Conservation (phyloP, 2,888 invertebrate species). For the Acanthosepion pharaonis region DNA sequence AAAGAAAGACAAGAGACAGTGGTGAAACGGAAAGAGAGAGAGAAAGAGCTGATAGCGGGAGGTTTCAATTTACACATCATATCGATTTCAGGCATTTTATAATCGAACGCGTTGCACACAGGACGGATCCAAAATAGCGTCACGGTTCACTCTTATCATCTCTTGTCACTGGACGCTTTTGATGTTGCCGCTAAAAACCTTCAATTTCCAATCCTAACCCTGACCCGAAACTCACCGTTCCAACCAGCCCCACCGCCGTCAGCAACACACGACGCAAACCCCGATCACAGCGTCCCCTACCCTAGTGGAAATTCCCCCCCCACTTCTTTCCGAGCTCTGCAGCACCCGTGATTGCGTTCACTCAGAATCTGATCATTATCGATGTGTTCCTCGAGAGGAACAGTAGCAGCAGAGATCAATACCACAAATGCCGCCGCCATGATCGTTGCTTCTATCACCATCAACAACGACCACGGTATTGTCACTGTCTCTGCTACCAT, state of each 20-base stretch:
- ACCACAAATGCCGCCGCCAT: neutral
- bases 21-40: neutral
- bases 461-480: neutral
- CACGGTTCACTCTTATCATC: slow-evolving; percentile 22
- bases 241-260: neutral
- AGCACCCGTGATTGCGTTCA: neutral
- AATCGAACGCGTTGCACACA: slow-evolving; percentile 11
- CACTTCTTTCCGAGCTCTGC: neutral
- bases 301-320: neutral
- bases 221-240: neutral
- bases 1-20: neutral
- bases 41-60: neutral
- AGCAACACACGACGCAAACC: neutral
- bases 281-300: neutral
- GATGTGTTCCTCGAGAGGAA: slow-evolving; percentile 20
- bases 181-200: neutral
- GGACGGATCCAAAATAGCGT: slow-evolving; percentile 33
- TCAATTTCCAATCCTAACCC: neutral
- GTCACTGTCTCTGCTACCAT: neutral
- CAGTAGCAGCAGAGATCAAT: neutral
- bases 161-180: slow-evolving; percentile 22
- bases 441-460: neutral
- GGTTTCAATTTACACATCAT: slow-evolving; percentile 23
- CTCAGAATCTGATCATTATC: neutral
- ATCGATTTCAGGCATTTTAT: neutral